Conservation (phyloP, 2,113 vertebrate genomes). For the Trogon melanurus region DNA sequence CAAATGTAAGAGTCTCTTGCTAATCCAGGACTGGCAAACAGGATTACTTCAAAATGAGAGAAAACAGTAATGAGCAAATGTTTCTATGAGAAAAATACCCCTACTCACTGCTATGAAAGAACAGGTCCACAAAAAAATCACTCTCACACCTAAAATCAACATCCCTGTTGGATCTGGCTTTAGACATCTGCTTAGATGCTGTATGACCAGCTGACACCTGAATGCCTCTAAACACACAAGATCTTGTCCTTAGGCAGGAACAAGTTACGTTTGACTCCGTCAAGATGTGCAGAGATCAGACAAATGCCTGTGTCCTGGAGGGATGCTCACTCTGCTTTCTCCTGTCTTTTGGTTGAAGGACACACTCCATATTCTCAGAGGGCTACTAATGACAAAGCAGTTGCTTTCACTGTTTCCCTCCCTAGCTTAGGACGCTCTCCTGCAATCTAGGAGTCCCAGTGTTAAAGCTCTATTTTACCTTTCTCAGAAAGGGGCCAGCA, state of each 20-base stretch:
- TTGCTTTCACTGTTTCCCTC: not conserved
- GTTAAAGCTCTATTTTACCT: not conserved
- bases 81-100: not conserved
- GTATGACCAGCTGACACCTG: not conserved
- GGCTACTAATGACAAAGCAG: not conserved
- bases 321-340: not conserved
- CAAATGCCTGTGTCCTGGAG: not conserved
- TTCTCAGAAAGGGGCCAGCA: not conserved
- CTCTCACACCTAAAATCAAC: not conserved
- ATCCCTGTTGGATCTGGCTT: not conserved
- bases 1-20: not conserved
- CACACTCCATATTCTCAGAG: not conserved
- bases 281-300: not conserved
- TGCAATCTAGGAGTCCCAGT: not conserved
- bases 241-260: not conserved
- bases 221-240: not conserved
- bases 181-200: not conserved
- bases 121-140: not conserved
- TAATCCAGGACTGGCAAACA: not conserved
- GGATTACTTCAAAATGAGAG: not conserved
- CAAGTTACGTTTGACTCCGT: not conserved
- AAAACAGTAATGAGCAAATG: not conserved
- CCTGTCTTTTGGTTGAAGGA: not conserved
- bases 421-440: not conserved
- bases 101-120: not conserved